Percentiles rank a stretch among this genome's conserved stretches.
Conservation (phyloP, 2,113 vertebrate genomes). For the Philantomba maxwellii region DNA sequence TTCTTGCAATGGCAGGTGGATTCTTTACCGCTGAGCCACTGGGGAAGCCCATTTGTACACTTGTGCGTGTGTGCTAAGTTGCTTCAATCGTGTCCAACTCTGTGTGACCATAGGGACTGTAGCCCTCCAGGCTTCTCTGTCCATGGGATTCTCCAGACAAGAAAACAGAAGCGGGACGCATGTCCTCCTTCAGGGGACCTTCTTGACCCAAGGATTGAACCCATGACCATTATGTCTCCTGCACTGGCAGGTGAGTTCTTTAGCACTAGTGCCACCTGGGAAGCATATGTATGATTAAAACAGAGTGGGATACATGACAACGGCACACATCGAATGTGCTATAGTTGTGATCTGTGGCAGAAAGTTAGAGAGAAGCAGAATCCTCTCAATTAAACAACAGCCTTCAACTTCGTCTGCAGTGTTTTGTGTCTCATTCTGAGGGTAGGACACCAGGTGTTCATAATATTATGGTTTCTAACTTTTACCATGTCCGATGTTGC, state of each 20-base stretch:
- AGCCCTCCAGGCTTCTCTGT: neutral
- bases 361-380: neutral
- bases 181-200: neutral
- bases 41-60: neutral
- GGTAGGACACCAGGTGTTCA: neutral
- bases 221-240: neutral
- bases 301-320: neutral
- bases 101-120: neutral
- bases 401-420: neutral
- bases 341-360: accelerated
- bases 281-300: neutral
- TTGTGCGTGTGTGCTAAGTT: neutral
- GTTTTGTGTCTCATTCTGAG: neutral
- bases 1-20: neutral
- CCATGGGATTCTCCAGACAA: neutral
- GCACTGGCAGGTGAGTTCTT: neutral
- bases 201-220: neutral
- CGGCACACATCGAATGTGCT: neutral
- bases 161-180: neutral
- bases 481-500: neutral
- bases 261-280: neutral
- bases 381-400: too few relatives aligned
- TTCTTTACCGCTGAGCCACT: neutral
- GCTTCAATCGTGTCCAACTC: neutral
- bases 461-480: neutral